These are phyloP conservation scores for Tipula helvola DNA, from an alignment of 2,888 invertebrate genomes.

Conservation along the genomic window DNA sequence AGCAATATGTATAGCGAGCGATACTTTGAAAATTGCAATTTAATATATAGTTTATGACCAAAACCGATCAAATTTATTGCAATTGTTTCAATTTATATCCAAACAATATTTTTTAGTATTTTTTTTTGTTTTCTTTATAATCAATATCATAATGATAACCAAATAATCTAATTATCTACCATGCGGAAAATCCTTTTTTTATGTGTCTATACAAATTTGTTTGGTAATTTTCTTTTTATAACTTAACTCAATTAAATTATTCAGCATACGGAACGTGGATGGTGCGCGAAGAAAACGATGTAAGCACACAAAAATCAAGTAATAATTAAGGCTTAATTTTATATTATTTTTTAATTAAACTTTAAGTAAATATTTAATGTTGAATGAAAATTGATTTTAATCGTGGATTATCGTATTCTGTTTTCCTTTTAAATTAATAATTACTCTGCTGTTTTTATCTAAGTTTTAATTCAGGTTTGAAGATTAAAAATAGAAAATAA, in stretches of 20 bases:
- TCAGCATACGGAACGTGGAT: background rate
- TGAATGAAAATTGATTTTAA: background rate
- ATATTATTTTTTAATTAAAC: background rate
- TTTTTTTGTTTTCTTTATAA: background rate
- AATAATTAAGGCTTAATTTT: background rate
- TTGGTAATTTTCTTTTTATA: background rate
- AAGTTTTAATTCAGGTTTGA: background rate
- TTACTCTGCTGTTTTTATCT: background rate
- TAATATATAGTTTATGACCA: background rate
- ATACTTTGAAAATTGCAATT: background rate
- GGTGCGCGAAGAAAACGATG: background rate
- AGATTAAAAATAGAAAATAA: background rate
- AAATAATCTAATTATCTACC: background rate
- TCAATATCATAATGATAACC: background rate
- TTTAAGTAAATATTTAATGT: background rate
- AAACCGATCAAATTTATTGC: background rate
- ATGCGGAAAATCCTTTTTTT: background rate
- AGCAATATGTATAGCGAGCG: background rate
- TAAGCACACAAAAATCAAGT: background rate
- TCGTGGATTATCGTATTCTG: background rate
- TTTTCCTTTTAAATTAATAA: background rate
- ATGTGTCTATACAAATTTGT: background rate
- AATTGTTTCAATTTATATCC: background rate
- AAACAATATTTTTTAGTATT: background rate
- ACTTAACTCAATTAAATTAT: background rate